phyloP scores from a whole-genome alignment of 2,113 vertebrate species.

The Gambusia holbrooki region DNA sequence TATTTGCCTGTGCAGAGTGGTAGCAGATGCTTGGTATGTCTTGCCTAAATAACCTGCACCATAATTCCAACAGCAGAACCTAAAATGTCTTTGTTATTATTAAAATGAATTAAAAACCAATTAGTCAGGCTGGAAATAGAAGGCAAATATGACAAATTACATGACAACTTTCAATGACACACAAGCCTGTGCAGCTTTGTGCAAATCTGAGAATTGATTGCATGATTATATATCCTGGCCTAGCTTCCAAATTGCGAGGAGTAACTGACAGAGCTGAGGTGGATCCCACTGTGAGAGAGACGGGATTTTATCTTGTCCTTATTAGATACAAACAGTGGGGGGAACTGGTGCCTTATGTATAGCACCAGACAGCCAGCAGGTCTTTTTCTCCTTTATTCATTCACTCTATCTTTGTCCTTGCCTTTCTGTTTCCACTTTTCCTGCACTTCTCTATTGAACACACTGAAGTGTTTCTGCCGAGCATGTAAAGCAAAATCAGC shows the following conservation, averaged over 20 bases:
- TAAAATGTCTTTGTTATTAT: slow-evolving; percentile 58
- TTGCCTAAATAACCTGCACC: slow-evolving; percentile 63
- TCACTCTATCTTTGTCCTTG: slow-evolving; percentile 10
- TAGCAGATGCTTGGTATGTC: slow-evolving; percentile 62
- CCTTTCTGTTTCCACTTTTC: slow-evolving; percentile 28
- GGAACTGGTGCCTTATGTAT: slow-evolving; percentile 58
- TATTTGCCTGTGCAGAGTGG: slow-evolving; percentile 63
- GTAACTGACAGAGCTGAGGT: slow-evolving; percentile 59
- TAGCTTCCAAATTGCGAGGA: slow-evolving; percentile 40
- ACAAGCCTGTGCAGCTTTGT: slow-evolving; percentile 12
- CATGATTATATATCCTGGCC: slow-evolving; percentile 55
- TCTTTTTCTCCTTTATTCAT: slow-evolving; percentile 55
- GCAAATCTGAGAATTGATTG: slow-evolving; percentile 49
- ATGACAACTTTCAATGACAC: slow-evolving; percentile 27
- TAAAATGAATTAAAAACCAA: slow-evolving; percentile 64
- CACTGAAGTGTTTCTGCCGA: slow-evolving; percentile 35
- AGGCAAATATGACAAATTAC: slow-evolving; percentile 30
- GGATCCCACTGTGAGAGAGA: slow-evolving; percentile 60
- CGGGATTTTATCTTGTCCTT: slow-evolving; percentile 70
- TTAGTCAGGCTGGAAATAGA: slow-evolving; percentile 41
- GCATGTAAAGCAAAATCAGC: slow-evolving; percentile 30
- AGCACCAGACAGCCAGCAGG: slow-evolving; percentile 56
- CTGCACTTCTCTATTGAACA: slow-evolving; percentile 24
- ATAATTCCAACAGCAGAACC: slow-evolving; percentile 46
- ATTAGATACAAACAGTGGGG: slow-evolving; percentile 72